These are phyloP conservation scores for Parthenolecanium corni DNA, from an alignment of 2,888 invertebrate species.

Conservation along the genomic window DNA sequence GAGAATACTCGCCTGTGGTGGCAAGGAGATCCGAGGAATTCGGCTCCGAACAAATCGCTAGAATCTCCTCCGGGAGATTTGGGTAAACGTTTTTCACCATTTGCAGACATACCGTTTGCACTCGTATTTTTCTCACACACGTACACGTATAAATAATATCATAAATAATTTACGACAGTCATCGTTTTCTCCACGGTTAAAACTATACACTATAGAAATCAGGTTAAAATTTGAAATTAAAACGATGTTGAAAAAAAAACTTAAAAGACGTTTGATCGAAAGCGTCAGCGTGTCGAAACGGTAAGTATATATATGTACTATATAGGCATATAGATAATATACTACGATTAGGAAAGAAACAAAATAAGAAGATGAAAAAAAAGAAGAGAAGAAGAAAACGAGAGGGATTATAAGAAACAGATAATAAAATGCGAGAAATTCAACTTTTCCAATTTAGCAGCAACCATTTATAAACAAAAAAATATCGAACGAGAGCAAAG, in stretches of 20 bases:
- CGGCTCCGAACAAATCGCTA: constrained; percentile 37
- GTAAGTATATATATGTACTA: no score
- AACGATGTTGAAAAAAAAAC: neutral
- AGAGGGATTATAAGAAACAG: no score
- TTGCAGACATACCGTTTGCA: neutral
- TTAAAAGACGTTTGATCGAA: neutral
- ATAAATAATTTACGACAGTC: neutral
- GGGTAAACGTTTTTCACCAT: constrained; percentile 11
- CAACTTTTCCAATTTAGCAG: no score
- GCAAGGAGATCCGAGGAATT: constrained; percentile 37
- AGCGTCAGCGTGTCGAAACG: no score
- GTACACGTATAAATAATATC: neutral
- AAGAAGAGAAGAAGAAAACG: no score
- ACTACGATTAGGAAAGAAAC: no score
- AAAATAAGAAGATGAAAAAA: no score
- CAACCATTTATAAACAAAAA: no score
- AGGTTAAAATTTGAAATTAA: neutral
- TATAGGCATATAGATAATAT: no score
- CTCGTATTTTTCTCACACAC: neutral
- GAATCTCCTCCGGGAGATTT: constrained; percentile 36
- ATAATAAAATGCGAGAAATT: no score
- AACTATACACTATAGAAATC: no score
- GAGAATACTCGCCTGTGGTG: constrained; percentile 39
- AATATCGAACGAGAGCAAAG: no score
- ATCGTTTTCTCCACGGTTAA: neutral